These are phyloP conservation scores for Paramormyrops hopkinsi DNA, from an alignment of 2,797 vertebrate genomes.

Conservation along the genomic window DNA sequence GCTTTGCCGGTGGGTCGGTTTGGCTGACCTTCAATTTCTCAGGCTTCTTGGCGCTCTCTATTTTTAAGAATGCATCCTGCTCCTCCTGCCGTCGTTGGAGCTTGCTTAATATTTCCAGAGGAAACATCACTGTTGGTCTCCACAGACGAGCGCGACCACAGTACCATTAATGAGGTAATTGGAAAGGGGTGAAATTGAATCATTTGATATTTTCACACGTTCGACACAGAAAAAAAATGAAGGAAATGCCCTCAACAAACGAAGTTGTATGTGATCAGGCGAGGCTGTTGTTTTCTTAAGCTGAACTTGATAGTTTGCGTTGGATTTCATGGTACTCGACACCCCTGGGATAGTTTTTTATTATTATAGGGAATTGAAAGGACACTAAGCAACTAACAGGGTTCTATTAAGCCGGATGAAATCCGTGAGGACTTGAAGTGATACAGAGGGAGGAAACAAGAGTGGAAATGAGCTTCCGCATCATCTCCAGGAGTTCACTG, in stretches of 20 bases:
- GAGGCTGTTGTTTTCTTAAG: slow-evolving; percentile 18
- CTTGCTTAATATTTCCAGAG: slow-evolving; percentile 4
- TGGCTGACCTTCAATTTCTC: slow-evolving; percentile 26
- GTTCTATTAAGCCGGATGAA: slow-evolving; percentile 17
- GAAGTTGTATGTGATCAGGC: not conserved
- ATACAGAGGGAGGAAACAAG: not conserved
- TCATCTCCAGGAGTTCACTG: slow-evolving; percentile 2
- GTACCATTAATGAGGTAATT: slow-evolving; percentile 15
- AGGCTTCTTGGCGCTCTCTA: not conserved
- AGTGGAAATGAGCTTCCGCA: not conserved
- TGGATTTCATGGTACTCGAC: not conserved
- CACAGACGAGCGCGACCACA: not conserved
- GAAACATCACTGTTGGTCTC: not conserved
- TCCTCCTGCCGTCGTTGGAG: not conserved
- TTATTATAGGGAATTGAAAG: slow-evolving; percentile 15
- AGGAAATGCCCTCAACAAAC: slow-evolving; percentile 6
- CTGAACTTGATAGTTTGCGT: not conserved
- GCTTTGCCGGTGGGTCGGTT: slow-evolving; percentile 28
- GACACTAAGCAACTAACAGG: slow-evolving; percentile 5
- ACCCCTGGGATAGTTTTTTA: slow-evolving; percentile 13
- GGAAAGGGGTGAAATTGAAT: slow-evolving; percentile 5
- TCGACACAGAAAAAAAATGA: not conserved
- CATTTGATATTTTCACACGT: not conserved
- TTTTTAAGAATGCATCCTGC: not conserved
- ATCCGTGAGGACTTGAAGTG: not conserved